Conservation (phyloP, 2,797 vertebrate genomes). For the Agapornis canus region DNA sequence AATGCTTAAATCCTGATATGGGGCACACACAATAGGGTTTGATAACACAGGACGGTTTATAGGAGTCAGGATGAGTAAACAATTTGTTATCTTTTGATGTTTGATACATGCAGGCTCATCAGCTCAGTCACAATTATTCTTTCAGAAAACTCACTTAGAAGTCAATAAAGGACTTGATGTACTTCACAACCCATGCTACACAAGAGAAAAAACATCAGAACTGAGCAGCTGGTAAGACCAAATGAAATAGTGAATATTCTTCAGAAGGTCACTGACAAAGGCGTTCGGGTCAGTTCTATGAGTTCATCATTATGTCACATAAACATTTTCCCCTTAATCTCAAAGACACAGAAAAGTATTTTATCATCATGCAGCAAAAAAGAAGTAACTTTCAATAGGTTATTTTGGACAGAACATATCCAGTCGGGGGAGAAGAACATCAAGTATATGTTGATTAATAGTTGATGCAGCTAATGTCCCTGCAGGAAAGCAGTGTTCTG, state of each 20-base stretch:
- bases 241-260: neutral
- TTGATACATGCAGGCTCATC: neutral
- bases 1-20: neutral
- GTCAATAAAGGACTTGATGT: neutral
- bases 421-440: conserved; percentile 2
- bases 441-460: neutral
- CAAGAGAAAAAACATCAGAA: neutral
- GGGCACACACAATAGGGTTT: fast-evolving
- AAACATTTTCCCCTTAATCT: neutral
- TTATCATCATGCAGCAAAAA: neutral
- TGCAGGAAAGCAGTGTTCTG: neutral
- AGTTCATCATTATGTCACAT: neutral
- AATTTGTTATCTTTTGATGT: neutral
- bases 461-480: neutral
- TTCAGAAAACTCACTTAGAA: neutral
- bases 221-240: neutral
- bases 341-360: neutral
- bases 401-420: neutral
- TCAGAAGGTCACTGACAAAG: neutral
- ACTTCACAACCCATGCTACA: neutral
- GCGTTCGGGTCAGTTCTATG: conserved; percentile 23
- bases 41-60: neutral
- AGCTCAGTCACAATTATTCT: neutral
- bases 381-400: neutral
- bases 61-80: neutral